Conservation (phyloP, 2,888 invertebrate genomes). For the Lacanobia oleracea region DNA sequence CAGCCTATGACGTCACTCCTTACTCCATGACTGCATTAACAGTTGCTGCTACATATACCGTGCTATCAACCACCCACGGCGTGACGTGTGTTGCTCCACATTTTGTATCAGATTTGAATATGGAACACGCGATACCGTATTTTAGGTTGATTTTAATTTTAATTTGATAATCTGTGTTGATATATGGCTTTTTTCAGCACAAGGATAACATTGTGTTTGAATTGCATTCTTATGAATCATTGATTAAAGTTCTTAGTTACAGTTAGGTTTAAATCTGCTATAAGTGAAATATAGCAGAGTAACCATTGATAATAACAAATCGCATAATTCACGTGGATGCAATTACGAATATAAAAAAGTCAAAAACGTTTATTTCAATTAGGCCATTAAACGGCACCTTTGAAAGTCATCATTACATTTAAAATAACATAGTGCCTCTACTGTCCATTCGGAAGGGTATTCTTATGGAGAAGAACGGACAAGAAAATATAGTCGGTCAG, state of each 20-base stretch:
- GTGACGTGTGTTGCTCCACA: constrained; percentile 35
- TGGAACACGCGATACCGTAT: constrained; percentile 19
- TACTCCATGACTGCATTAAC: constrained; percentile 50
- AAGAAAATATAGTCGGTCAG: too few relatives aligned
- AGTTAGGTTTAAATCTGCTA: too few relatives aligned
- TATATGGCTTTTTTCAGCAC: constrained; percentile 17
- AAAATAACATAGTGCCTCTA: too few relatives aligned
- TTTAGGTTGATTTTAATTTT: constrained; percentile 27
- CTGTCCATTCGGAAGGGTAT: too few relatives aligned
- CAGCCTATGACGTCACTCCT: constrained; percentile 70
- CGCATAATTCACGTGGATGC: too few relatives aligned
- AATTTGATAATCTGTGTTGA: constrained; percentile 29
- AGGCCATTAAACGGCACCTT: too few relatives aligned
- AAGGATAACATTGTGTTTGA: constrained; percentile 28
- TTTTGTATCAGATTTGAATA: constrained; percentile 39
- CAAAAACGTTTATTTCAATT: too few relatives aligned
- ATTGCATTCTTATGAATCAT: constrained; percentile 6
- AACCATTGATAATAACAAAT: background rate
- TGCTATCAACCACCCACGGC: constrained; percentile 47
- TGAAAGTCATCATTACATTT: too few relatives aligned
- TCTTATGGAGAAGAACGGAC: too few relatives aligned
- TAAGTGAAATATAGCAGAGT: background rate
- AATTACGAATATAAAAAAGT: too few relatives aligned
- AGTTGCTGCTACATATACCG: constrained; percentile 51
- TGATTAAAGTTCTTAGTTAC: background rate